Evolutionary conservation across 2,797 vertebrate species (phyloP).

Genomic region (Picus viridis): DNA sequence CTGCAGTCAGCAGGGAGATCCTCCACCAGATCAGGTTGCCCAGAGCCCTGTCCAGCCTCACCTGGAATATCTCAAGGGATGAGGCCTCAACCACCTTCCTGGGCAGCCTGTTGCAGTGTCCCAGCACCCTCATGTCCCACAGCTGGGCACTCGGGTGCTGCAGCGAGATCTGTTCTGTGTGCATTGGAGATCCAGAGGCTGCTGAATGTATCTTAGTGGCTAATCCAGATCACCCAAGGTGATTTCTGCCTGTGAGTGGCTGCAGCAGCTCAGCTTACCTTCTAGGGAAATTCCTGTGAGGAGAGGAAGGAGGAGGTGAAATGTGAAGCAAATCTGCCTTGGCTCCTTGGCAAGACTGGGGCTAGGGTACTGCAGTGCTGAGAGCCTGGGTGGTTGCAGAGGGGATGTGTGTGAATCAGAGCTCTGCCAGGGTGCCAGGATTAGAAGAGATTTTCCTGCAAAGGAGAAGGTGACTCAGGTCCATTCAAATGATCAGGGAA

Average conservation of each 20-base stretch:
- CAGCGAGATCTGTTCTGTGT: background rate
- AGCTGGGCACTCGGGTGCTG: background rate
- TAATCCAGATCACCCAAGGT: background rate
- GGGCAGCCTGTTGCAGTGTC: no score
- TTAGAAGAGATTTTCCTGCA: slow-evolving; percentile 33
- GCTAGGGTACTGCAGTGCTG: background rate
- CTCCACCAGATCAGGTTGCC: no score
- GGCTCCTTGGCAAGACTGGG: background rate
- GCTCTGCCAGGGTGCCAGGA: slow-evolving; percentile 46
- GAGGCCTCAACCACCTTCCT: no score
- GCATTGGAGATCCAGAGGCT: background rate
- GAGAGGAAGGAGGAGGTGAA: background rate
- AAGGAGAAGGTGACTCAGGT: slow-evolving; percentile 51
- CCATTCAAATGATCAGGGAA: slow-evolving; percentile 23
- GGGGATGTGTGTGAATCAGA: slow-evolving; percentile 5
- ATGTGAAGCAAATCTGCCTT: background rate
- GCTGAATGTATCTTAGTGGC: background rate
- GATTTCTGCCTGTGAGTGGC: background rate
- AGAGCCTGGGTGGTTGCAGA: background rate
- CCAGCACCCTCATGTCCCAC: background rate
- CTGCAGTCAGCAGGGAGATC: no score
- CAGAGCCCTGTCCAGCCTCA: no score
- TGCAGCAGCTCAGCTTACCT: background rate
- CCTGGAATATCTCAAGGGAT: no score
- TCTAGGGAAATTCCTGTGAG: background rate